phyloP scores from a whole-genome alignment of 2,113 vertebrate genomes.

The Burhinus bistriatus region DNA sequence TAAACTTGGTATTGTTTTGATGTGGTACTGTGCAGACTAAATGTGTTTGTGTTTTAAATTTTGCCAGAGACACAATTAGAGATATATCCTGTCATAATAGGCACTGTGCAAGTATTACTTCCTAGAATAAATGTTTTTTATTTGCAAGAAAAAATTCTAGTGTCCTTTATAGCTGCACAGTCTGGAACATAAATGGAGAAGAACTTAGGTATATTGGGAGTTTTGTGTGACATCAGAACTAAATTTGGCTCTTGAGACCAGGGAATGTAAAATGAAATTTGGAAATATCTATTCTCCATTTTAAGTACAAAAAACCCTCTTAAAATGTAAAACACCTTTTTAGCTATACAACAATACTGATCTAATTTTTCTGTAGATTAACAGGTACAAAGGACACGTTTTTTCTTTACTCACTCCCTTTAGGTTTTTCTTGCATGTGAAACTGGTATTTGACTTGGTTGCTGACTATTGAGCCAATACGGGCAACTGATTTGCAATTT shows the following conservation, averaged over 20 bases:
- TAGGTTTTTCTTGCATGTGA: not conserved
- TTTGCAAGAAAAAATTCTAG: not conserved
- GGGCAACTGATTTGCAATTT: not conserved
- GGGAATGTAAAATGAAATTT: not conserved
- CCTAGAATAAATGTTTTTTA: not conserved
- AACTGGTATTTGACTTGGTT: not conserved
- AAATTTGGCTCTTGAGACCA: not conserved
- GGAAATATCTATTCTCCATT: not conserved
- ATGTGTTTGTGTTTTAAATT: conserved; percentile 1
- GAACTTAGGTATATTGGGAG: not conserved
- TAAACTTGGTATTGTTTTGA: not conserved
- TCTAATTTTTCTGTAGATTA: not conserved
- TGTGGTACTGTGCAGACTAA: not conserved
- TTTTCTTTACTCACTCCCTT: not conserved
- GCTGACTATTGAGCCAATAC: not conserved
- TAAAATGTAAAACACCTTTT: not conserved
- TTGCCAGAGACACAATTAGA: conserved; percentile 22
- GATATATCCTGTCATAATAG: not conserved
- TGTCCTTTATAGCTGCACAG: not conserved
- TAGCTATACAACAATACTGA: not conserved
- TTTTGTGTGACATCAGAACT: not conserved
- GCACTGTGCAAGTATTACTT: not conserved
- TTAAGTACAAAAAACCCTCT: not conserved
- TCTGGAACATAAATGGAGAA: not conserved
- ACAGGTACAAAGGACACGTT: not conserved